A percentile compares a stretch with the other conserved stretches of the same genome.
Conservation (phyloP, 2,888 invertebrate species). For the Hyposoter dolosus region DNA sequence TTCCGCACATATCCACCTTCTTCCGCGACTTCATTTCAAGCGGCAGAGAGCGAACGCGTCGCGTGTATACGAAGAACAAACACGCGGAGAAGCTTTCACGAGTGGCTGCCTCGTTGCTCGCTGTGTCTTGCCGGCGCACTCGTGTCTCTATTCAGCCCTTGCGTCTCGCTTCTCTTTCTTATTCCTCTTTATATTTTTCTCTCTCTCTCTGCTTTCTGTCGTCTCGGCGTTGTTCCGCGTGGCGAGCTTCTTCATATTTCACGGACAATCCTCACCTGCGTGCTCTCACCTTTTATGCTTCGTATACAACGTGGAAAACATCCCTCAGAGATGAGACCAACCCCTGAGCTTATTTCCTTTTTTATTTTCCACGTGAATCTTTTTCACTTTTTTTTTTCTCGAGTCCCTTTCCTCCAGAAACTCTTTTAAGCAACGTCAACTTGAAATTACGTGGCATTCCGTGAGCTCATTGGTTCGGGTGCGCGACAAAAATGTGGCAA, state of each 20-base stretch:
- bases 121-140: slow-evolving; percentile 51
- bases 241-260: slow-evolving; percentile 31
- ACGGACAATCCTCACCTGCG: slow-evolving; percentile 36
- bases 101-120: slow-evolving; percentile 72
- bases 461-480: not conserved
- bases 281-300: not conserved
- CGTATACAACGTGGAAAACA: not conserved
- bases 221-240: slow-evolving; percentile 43
- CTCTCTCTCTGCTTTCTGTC: slow-evolving; percentile 11
- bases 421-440: slow-evolving; percentile 25
- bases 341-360: not conserved
- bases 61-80: slow-evolving; percentile 73
- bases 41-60: not conserved
- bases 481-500: not conserved
- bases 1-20: slow-evolving; percentile 8
- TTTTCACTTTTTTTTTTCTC: not conserved
- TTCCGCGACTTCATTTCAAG: slow-evolving; percentile 60
- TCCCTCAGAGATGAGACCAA: not conserved
- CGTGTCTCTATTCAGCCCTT: slow-evolving; percentile 42
- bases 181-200: slow-evolving; percentile 26
- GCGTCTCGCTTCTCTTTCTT: slow-evolving; percentile 14
- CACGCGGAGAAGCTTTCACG: slow-evolving; percentile 75
- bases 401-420: not conserved
- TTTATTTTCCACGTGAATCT: not conserved
- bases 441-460: slow-evolving; percentile 59